These are phyloP conservation scores for Rotaria magnacalcarata DNA, from an alignment of 2,888 invertebrate genomes.

Conservation along the genomic window DNA sequence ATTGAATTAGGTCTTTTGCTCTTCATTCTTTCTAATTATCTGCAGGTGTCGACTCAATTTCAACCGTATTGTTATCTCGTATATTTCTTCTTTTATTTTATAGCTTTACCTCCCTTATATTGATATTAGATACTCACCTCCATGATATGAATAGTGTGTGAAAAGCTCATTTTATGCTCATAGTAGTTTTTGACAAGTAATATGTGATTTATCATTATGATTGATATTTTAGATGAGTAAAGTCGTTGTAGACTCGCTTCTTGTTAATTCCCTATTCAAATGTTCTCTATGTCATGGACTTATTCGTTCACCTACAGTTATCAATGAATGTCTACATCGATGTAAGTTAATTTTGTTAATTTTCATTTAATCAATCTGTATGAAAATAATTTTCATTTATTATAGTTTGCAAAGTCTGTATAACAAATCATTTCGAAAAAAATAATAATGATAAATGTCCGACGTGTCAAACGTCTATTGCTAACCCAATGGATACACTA, in stretches of 20 bases:
- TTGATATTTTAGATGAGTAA: constrained; percentile 14
- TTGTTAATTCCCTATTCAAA: neutral
- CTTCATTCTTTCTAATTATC: neutral
- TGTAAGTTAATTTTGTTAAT: neutral
- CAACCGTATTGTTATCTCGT: neutral
- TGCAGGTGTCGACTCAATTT: neutral
- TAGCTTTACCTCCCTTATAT: neutral
- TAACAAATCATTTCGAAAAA: constrained; percentile 9
- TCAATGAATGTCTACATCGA: constrained; percentile 33
- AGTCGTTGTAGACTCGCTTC: neutral
- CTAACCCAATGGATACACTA: neutral
- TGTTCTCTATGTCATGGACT: constrained; percentile 7
- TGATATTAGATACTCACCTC: neutral
- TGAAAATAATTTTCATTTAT: neutral
- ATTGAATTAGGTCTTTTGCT: neutral
- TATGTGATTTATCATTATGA: neutral
- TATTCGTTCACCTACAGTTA: neutral
- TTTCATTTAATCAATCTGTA: neutral
- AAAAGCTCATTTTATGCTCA: neutral
- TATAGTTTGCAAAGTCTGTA: constrained; percentile 26
- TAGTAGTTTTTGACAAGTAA: neutral
- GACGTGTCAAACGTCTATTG: neutral
- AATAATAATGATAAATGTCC: neutral
- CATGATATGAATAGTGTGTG: neutral
- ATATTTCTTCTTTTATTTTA: neutral